Evolutionary conservation across 2,797 vertebrate genomes (phyloP), one percentile per base, ranked within the genome.

Genomic region (Rhabdophis nuchalis): DNA sequence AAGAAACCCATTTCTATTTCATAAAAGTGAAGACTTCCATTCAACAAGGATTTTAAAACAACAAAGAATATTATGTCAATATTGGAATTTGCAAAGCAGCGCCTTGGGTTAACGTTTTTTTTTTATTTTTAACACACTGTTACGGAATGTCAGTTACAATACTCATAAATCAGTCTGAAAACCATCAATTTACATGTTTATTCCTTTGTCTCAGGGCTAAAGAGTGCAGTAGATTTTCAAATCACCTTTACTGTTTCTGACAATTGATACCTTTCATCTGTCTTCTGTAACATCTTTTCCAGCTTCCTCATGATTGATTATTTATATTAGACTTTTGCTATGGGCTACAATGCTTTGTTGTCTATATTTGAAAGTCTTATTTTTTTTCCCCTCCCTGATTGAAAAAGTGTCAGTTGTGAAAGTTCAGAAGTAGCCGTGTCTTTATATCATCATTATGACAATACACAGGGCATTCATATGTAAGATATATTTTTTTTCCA

Each of bases 1-100:
- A 92, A 93, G 54, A 85, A 88, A 92, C 91, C 88, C 4, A 94
- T 91, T 95, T 90, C 11, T 23, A 92, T 50, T 91, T 18, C 92
- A 90, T 54, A 54, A 88, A 32, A 25, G 10, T 91, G 92, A 91
- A 92, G 60, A 92, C 0, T 1, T 92, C 27, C 54, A 91, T 0
- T 92, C 91, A 92, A 13, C 25, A 46, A 36, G 85, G 8, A 53
- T 85, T 86, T 93, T 87, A 50, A 93, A 94, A 91, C 72, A 85
- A 1, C 4, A 93, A 94, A 88, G 87, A 94, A 88, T 89, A 92
- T 88, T 2, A 4, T 57, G 1, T 68, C 90, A 85, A 54, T 85
- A 77, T 53, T 54, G 60, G 60, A 52, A 87, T 89, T 93, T 86
- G 86, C 91, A 9, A 89, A 89, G 89, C 89, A 89, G 14, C 7